Evolutionary conservation across 2,888 invertebrate genomes (phyloP).

Genomic region (Craniophora ligustri): DNA sequence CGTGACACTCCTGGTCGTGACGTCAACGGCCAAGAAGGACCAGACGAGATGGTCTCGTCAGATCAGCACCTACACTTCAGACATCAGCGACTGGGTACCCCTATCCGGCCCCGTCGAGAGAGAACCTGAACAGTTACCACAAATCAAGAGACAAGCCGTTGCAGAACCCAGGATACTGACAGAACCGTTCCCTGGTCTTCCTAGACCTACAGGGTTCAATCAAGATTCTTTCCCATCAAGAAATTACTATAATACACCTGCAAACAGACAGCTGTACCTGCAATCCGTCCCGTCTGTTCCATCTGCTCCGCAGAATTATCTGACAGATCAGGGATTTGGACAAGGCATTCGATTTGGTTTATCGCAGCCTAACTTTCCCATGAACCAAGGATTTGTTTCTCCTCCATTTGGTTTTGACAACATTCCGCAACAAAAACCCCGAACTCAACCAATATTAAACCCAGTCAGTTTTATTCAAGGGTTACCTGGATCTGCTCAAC

Average conservation of each 20-base stretch:
- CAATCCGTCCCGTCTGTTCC: conserved; percentile 80
- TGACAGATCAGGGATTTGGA: conserved; percentile 81
- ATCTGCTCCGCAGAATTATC: conserved; percentile 82
- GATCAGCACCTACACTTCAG: conserved; percentile 83
- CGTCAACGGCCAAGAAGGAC: conserved; percentile 65
- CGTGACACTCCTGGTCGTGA: conserved; percentile 64
- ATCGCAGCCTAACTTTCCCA: conserved; percentile 77
- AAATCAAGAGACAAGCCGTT: conserved; percentile 79
- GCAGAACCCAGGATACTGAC: conserved; percentile 83
- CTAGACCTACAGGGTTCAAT: conserved; percentile 69
- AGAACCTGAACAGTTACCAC: conserved; percentile 59
- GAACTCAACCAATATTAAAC: conserved; percentile 62
- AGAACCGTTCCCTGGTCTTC: conserved; percentile 77
- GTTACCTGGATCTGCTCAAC: conserved; percentile 55
- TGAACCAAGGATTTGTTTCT: conserved; percentile 79
- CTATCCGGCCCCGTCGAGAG: conserved; percentile 74
- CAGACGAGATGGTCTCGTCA: conserved; percentile 84
- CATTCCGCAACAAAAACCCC: conserved; percentile 68
- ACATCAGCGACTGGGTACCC: conserved; percentile 84
- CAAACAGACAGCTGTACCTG: conserved; percentile 78
- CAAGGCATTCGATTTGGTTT: conserved; percentile 81
- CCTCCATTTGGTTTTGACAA: conserved; percentile 76
- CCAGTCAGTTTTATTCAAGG: conserved; percentile 69
- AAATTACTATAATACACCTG: conserved; percentile 70
- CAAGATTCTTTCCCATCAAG: conserved; percentile 75